Evolutionary conservation across 1,140 invertebrate genomes (phyloP).

Genomic region (Babylonia areolata): DNA sequence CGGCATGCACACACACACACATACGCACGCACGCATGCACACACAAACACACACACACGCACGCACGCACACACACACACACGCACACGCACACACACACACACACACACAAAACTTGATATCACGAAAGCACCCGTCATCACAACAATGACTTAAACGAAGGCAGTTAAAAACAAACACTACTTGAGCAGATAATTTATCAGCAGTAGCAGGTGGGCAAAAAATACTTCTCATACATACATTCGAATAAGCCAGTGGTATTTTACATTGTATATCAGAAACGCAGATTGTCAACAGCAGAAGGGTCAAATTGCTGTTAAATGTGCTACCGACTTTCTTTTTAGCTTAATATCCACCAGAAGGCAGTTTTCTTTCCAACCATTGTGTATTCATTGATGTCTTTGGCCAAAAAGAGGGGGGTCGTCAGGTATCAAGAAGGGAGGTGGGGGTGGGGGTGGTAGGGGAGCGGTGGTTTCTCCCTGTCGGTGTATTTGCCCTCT

Average conservation of each 20-base stretch:
- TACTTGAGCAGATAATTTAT: background rate
- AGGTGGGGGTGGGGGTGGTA: no score
- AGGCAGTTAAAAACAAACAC: background rate
- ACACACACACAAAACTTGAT: slow-evolving; percentile 14
- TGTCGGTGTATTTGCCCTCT: no score
- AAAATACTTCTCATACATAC: background rate
- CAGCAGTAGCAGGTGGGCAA: background rate
- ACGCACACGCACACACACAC: slow-evolving; percentile 17
- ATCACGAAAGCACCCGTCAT: no score
- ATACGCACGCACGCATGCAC: background rate
- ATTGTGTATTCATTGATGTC: no score
- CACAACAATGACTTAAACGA: background rate
- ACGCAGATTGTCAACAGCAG: background rate
- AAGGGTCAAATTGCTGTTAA: no score
- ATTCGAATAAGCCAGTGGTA: background rate
- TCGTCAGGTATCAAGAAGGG: no score
- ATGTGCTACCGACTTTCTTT: no score
- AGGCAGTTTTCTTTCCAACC: no score
- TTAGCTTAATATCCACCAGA: no score
- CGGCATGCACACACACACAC: background rate
- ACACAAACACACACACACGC: background rate
- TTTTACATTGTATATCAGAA: background rate
- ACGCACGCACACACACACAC: slow-evolving; percentile 28
- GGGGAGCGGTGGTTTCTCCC: no score
- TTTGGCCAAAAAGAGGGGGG: no score